Evolutionary conservation across 2,888 invertebrate species (phyloP).

Genomic region (Psylliodes chrysocephalus): DNA sequence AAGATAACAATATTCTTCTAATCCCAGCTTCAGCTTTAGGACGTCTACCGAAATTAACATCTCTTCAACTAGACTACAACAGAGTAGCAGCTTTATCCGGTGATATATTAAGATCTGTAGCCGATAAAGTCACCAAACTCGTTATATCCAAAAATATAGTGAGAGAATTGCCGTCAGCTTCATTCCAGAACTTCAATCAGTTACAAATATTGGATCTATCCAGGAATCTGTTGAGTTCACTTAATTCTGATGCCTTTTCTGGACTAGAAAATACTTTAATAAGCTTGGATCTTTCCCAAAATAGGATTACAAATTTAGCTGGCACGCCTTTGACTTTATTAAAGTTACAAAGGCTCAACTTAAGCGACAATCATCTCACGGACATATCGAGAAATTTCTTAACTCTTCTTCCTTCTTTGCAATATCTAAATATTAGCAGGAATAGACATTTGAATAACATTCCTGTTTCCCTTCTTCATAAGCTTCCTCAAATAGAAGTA

Average conservation of each 20-base stretch:
- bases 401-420: conserved; percentile 72
- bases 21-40: conserved; percentile 87
- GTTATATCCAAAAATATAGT: conserved; percentile 87
- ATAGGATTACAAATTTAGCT: conserved; percentile 75
- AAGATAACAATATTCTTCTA: conserved; percentile 88
- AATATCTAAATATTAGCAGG: conserved; percentile 79
- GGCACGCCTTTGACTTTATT: conserved; percentile 73
- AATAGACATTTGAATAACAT: conserved; percentile 76
- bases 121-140: conserved; percentile 75
- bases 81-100: conserved; percentile 86
- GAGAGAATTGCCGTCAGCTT: conserved; percentile 82
- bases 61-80: conserved; percentile 85
- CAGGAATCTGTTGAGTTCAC: conserved; percentile 79
- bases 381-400: conserved; percentile 78
- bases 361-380: conserved; percentile 82
- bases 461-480: conserved; percentile 75
- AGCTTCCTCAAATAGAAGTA: conserved; percentile 73
- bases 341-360: conserved; percentile 75
- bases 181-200: conserved; percentile 82
- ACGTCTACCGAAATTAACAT: conserved; percentile 77
- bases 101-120: conserved; percentile 79
- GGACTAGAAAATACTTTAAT: conserved; percentile 80
- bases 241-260: conserved; percentile 78
- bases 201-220: conserved; percentile 79
- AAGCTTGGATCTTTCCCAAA: conserved; percentile 78